Base-by-base conservation (phyloP, 2,888 invertebrate genomes). In the Callimorpha dominula region DNA sequence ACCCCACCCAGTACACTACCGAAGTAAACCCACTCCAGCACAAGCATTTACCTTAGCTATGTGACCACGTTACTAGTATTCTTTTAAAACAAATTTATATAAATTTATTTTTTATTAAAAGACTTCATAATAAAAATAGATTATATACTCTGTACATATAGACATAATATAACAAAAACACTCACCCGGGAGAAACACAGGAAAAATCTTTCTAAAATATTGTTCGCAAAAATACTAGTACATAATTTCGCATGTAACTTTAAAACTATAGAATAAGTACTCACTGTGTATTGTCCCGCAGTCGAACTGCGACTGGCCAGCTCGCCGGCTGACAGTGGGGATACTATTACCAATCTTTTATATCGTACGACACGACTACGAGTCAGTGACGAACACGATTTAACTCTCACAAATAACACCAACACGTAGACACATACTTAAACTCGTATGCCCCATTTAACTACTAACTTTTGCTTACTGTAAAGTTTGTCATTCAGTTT, bases 301-400 rank as follows among this genome's bases (percentile, higher is more conserved):
- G 70, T 31, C 65, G 46, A 57, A 60, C 70, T 74, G 74, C 70
- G 74, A 74, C 70, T 74, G 70, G 40, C 57, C 49, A 31, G 20
- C 20, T 63, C 43, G 60, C 14, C 65, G 20, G 40, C 15, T 65
- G 20, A 71, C 79, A 70, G 74, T 65, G 77, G 74, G 71, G 76
- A 71, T 77, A 82, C 71, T 77, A 76, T 72, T 60, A 40, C 63
- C 11, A 65, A 9, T 20, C 40, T 17, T 75, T 82, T 76, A 81
- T n/a, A 76, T 0, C 6, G 9, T 0, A 75, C 84, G 82, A 81
- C 60, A 72, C 79, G 81, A 83, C 62, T 17, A 64, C 64, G 70
- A 67, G 4, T 31, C 43, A 42, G 31, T 46, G 20, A 60, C 14
- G 12, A 4, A 42, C 31, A 20, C 54, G 43, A 46, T 60, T 46